Conservation (phyloP, 2,888 invertebrate species). For the Azorinus chamasolen region DNA sequence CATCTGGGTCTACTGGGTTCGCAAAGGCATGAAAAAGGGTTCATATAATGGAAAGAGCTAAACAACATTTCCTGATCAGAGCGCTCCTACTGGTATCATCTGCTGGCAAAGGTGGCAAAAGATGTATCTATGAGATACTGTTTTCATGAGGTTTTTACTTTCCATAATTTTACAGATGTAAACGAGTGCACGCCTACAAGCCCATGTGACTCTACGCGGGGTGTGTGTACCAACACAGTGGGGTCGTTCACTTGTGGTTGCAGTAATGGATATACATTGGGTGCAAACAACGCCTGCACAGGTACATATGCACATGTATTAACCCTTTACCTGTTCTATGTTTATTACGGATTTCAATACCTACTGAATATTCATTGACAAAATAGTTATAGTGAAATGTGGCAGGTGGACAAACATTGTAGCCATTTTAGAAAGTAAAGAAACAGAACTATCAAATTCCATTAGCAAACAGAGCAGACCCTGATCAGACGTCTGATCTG, state of each 20-base stretch:
- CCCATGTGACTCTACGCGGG: slow-evolving; percentile 54
- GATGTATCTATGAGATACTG: neutral
- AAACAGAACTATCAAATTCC: no score
- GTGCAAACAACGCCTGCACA: slow-evolving; percentile 58
- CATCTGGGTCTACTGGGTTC: no score
- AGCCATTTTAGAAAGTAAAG: no score
- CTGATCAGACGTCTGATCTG: no score
- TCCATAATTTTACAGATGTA: slow-evolving; percentile 53
- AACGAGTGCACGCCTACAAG: slow-evolving; percentile 58
- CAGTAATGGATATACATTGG: slow-evolving; percentile 58
- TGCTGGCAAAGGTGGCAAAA: neutral
- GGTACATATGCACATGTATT: slow-evolving; percentile 38
- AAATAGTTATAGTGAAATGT: no score
- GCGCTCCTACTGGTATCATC: neutral
- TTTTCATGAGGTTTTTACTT: neutral
- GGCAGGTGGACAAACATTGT: no score
- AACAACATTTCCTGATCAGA: no score
- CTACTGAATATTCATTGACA: no score
- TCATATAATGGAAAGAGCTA: no score
- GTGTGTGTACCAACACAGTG: slow-evolving; percentile 63
- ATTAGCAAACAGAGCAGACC: no score
- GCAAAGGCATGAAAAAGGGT: no score
- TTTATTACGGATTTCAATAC: no score
- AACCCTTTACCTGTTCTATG: neutral
- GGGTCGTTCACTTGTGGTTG: slow-evolving; percentile 66